Evolutionary conservation across 2,113 vertebrate genomes (phyloP).

Genomic region (Andinoacara biseriatus): DNA sequence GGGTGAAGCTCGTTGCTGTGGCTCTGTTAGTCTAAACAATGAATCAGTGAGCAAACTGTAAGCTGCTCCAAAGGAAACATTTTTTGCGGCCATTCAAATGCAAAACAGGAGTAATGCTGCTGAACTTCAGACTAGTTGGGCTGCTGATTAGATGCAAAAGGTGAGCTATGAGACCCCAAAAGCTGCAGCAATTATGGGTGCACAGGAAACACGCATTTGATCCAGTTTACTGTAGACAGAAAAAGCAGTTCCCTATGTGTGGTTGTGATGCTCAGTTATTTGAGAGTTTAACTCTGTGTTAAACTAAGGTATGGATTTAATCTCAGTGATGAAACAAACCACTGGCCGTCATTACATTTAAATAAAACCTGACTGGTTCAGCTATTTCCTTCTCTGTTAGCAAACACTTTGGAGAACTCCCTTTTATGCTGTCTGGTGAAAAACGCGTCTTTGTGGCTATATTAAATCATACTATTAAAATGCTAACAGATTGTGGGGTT

Average conservation of each 20-base stretch:
- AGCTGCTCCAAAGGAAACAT: background rate
- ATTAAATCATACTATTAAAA: background rate
- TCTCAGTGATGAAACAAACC: background rate
- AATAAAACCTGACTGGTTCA: background rate
- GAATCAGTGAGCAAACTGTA: background rate
- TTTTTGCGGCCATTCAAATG: background rate
- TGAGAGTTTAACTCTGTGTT: background rate
- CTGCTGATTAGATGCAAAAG: background rate
- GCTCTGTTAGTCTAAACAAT: constrained; percentile 8
- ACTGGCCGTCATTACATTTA: background rate
- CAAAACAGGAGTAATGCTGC: background rate
- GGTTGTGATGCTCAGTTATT: background rate
- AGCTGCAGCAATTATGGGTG: background rate
- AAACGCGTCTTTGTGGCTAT: background rate
- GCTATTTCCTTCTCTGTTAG: too few species aligned
- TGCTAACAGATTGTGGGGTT: background rate
- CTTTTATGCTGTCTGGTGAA: background rate
- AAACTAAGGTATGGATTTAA: too few species aligned
- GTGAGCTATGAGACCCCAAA: background rate
- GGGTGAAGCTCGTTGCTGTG: background rate
- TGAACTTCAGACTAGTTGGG: background rate
- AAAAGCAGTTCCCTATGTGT: background rate
- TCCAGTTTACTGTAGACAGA: background rate
- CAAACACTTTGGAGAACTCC: background rate
- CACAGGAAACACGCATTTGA: background rate